Conservation (phyloP, 2,797 vertebrate species). For the Poeciliopsis gracilis region DNA sequence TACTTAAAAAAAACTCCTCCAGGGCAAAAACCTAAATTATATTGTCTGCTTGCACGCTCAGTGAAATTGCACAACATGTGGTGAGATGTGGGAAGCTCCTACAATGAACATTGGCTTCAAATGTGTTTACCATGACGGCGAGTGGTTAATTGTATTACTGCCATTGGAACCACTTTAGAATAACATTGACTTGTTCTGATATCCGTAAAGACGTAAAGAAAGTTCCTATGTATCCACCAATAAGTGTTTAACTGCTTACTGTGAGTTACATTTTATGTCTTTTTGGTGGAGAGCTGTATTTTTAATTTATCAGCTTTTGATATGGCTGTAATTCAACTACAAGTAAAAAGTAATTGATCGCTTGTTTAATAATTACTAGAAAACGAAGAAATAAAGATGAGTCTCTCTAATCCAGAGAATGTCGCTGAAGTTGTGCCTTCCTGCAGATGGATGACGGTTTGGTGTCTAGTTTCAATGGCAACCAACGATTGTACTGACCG, state of each 20-base stretch:
- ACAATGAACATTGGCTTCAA: background rate
- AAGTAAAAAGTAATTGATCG: background rate
- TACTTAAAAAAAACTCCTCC: slow-evolving; percentile 5
- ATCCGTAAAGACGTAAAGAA: background rate
- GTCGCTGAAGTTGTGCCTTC: background rate
- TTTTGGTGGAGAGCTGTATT: background rate
- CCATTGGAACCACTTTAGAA: background rate
- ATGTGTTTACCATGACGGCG: background rate
- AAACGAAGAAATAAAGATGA: background rate
- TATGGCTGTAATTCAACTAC: background rate
- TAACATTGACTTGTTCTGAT: background rate
- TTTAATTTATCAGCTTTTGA: background rate
- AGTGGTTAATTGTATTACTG: background rate
- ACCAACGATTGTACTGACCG: no score
- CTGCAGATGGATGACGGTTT: background rate
- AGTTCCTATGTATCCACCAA: background rate
- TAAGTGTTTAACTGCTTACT: background rate
- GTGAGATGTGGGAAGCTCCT: background rate
- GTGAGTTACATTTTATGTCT: background rate
- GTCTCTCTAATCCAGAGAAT: background rate
- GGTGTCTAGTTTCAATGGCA: background rate
- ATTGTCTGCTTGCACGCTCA: slow-evolving; percentile 4
- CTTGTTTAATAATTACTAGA: background rate
- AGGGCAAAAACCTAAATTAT: background rate
- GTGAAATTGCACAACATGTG: slow-evolving; percentile 30